Evolutionary conservation across 1,140 invertebrate species (phyloP).

Genomic region (Mizuhopecten yessoensis): DNA sequence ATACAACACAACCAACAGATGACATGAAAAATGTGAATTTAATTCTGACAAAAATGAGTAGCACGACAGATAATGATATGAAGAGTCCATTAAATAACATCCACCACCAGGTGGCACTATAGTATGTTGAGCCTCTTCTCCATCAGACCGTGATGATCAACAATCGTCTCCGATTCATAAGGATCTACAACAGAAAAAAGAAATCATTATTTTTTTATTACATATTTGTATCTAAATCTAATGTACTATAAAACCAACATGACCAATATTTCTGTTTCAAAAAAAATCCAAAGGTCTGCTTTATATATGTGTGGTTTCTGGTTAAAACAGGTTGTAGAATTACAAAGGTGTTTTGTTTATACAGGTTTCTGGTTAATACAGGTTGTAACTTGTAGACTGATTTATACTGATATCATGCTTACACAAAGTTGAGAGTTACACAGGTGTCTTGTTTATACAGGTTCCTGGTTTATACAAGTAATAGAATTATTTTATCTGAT

Average conservation of each 20-base stretch:
- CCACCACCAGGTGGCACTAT: slow-evolving; percentile 51
- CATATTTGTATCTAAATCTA: background rate
- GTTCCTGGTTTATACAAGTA: background rate
- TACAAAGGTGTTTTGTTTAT: too few species aligned
- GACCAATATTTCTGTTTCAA: too few species aligned
- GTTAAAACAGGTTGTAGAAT: too few species aligned
- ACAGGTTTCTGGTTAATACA: too few species aligned
- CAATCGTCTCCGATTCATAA: slow-evolving; percentile 66
- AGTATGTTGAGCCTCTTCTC: slow-evolving; percentile 67
- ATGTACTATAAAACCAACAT: too few species aligned
- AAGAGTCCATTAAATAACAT: slow-evolving; percentile 14
- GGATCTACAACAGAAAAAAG: slow-evolving; percentile 66
- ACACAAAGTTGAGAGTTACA: too few species aligned
- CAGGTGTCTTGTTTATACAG: too few species aligned
- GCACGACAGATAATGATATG: background rate
- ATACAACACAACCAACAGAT: background rate
- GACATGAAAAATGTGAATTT: background rate
- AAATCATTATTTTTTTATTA: too few species aligned
- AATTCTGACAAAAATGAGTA: background rate
- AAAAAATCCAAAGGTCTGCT: too few species aligned
- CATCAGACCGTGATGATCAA: slow-evolving; percentile 70
- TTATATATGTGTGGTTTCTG: too few species aligned
- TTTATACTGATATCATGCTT: too few species aligned
- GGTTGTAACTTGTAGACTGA: too few species aligned
- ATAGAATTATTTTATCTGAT: background rate